phyloP scores from a whole-genome alignment of 2,113 vertebrate genomes.

The Planiliza haematocheilus region DNA sequence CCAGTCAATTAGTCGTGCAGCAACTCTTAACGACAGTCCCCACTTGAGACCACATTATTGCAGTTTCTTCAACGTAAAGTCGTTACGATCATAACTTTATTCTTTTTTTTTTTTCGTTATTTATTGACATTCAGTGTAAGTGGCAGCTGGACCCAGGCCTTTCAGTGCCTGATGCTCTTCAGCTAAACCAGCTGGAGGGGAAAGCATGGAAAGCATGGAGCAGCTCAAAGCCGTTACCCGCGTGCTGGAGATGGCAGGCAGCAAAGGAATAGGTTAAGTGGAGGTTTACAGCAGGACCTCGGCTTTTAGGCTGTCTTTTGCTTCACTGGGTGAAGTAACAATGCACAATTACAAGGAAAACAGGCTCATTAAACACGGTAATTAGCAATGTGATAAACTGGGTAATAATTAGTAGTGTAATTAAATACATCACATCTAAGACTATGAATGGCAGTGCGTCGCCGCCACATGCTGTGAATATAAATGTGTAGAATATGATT shows the following conservation, averaged over 20 bases:
- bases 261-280: neutral
- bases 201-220: neutral
- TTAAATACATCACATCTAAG: neutral
- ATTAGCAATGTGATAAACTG: neutral
- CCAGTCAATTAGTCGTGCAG: neutral
- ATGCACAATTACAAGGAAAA: neutral
- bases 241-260: slow-evolving; percentile 11
- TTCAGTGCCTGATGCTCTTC: slow-evolving; percentile 11
- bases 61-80: neutral
- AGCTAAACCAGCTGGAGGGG: slow-evolving; percentile 4
- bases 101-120: too few species aligned
- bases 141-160: neutral
- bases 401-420: neutral
- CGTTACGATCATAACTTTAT: neutral
- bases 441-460: neutral
- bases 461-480: neutral
- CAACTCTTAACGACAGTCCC: neutral
- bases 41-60: neutral
- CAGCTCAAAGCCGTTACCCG: slow-evolving; percentile 5
- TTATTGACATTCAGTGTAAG: neutral
- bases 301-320: neutral
- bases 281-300: neutral
- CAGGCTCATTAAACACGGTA: neutral
- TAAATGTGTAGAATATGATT: neutral
- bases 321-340: neutral